phyloP scores from a whole-genome alignment of 2,113 vertebrate species.

The Atlantisia rogersi region DNA sequence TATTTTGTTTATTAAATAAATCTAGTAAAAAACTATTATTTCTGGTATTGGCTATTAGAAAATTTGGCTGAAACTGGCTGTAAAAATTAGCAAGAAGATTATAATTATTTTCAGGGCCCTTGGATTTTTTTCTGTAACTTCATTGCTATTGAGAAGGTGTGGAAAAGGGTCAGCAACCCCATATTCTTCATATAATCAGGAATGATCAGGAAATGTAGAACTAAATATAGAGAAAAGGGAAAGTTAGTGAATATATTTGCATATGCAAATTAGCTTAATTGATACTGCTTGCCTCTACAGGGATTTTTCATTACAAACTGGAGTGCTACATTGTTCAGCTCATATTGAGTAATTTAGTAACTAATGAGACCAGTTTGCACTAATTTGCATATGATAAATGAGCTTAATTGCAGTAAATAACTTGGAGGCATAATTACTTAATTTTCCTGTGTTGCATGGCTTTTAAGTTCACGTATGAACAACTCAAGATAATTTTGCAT shows the following conservation, averaged over 20 bases:
- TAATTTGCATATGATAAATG: conserved; percentile 92
- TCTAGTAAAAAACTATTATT: not conserved
- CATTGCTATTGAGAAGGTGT: conserved; percentile 26
- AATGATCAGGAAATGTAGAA: conserved; percentile 82
- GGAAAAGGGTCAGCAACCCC: conserved; percentile 67
- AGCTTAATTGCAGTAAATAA: conserved; percentile 92
- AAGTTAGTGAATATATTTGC: conserved; percentile 87
- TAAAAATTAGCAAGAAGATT: not conserved
- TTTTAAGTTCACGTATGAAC: conserved; percentile 89
- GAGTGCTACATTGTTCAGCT: conserved; percentile 91
- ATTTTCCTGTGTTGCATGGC: conserved; percentile 89
- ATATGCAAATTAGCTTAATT: conserved; percentile 90
- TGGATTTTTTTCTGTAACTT: conserved; percentile 29
- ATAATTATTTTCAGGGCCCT: not conserved
- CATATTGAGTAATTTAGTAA: conserved; percentile 91
- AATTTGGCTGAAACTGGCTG: not conserved
- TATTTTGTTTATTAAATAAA: not conserved
- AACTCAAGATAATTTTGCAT: conserved; percentile 87
- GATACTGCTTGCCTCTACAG: conserved; percentile 90
- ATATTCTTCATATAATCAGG: conserved; percentile 69
- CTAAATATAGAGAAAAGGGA: conserved; percentile 87
- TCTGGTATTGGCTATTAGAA: not conserved
- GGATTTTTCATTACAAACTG: conserved; percentile 92
- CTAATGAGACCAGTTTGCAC: conserved; percentile 91
- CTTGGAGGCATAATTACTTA: conserved; percentile 91